Evolutionary conservation across 1,140 invertebrate species (phyloP).

Genomic region (Drosophila melanogaster): DNA sequence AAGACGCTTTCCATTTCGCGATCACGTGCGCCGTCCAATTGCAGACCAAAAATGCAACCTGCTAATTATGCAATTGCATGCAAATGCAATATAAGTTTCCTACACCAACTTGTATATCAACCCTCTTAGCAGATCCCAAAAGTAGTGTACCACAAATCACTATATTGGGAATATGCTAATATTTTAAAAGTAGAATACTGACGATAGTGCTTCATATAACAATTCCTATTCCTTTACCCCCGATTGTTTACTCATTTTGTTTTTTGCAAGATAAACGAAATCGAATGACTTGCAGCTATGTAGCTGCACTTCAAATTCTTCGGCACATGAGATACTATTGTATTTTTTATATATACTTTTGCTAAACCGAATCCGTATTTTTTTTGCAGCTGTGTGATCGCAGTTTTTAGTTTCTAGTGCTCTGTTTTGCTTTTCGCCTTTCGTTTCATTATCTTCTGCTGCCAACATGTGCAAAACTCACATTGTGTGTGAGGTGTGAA

Average conservation of each 20-base stretch:
- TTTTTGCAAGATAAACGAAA: slow-evolving; percentile 32
- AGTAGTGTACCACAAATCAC: too few relatives aligned
- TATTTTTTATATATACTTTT: slow-evolving; percentile 16
- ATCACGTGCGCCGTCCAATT: slow-evolving; percentile 55
- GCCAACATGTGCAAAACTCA: slow-evolving; percentile 10
- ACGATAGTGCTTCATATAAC: too few relatives aligned
- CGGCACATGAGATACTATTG: slow-evolving; percentile 8
- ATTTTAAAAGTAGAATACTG: too few relatives aligned
- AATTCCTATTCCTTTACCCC: too few relatives aligned
- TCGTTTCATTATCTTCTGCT: slow-evolving; percentile 22
- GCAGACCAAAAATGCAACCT: slow-evolving; percentile 42
- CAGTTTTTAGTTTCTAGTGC: slow-evolving; percentile 8
- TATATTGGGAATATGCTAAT: too few relatives aligned
- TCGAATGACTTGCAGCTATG: slow-evolving; percentile 29
- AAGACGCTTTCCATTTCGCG: slow-evolving; percentile 73
- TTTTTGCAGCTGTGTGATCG: slow-evolving; percentile 31
- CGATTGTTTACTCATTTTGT: background rate
- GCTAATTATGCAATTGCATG: slow-evolving; percentile 71
- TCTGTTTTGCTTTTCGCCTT: slow-evolving; percentile 21
- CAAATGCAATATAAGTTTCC: slow-evolving; percentile 49
- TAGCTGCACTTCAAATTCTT: slow-evolving; percentile 23
- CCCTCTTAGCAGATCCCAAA: background rate
- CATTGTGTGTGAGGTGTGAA: slow-evolving; percentile 6
- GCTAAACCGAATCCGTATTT: slow-evolving; percentile 17
- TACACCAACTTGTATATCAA: slow-evolving; percentile 20